These are phyloP conservation scores for Hydrotaea cyrtoneurina DNA, from an alignment of 2,888 invertebrate species.

Conservation along the genomic window DNA sequence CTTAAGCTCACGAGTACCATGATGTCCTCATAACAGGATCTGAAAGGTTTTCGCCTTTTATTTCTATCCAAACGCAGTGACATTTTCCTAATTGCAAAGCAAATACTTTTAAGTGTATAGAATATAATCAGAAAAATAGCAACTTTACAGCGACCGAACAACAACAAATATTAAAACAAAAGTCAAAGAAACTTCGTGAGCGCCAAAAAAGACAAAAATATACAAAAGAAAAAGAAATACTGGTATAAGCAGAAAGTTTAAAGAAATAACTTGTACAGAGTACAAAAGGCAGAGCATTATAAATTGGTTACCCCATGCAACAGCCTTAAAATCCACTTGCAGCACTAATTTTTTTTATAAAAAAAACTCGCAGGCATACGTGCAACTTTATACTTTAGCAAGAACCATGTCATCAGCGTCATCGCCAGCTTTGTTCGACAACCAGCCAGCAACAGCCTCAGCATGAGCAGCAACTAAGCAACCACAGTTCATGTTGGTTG, in stretches of 20 bases:
- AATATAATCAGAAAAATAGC: conserved; percentile 51
- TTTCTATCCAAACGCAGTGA: conserved; percentile 10
- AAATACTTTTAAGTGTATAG: conserved; percentile 59
- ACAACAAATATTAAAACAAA: conserved; percentile 29
- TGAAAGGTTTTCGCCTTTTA: conserved; percentile 23
- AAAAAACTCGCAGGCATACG: background rate
- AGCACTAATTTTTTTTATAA: no score
- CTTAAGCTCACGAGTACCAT: conserved; percentile 53
- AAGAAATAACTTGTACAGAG: conserved; percentile 8
- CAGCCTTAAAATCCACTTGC: conserved; percentile 67
- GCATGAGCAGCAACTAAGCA: conserved; percentile 50
- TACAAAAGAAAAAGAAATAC: conserved; percentile 50
- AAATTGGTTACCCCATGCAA: conserved; percentile 68
- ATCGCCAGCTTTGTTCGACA: conserved; percentile 31
- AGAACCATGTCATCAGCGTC: conserved; percentile 27
- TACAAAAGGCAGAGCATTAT: conserved; percentile 60
- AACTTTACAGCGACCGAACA: conserved; percentile 58
- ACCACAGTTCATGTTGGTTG: conserved; percentile 60
- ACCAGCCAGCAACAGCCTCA: background rate
- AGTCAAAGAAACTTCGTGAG: background rate
- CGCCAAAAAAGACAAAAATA: conserved; percentile 17
- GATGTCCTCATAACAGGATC: no score
- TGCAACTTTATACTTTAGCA: background rate
- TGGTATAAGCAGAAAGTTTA: conserved; percentile 47
- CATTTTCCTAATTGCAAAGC: conserved; percentile 64